Conservation (phyloP, 2,113 vertebrate species). For the Felis chaus region DNA sequence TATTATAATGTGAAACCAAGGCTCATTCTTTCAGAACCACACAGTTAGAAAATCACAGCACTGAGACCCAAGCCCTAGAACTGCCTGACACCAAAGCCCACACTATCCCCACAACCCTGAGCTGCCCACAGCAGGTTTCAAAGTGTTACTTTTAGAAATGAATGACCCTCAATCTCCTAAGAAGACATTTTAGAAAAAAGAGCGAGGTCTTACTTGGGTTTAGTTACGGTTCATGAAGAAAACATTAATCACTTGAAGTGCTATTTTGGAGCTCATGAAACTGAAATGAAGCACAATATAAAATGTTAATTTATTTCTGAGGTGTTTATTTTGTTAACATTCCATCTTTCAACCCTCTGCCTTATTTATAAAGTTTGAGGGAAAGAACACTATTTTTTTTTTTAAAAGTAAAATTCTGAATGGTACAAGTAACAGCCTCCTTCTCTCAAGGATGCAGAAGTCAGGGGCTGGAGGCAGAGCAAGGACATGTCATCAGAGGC, state of each 20-base stretch:
- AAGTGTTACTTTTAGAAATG: constrained; percentile 47
- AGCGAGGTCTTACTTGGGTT: constrained; percentile 69
- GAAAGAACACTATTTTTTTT: not conserved
- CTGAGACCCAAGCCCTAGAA: rapidly evolving
- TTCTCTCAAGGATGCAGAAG: not conserved
- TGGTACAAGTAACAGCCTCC: not conserved
- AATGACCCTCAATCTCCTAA: not conserved
- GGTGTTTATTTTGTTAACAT: constrained; percentile 83
- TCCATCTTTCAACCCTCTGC: constrained; percentile 72
- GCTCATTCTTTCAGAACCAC: not conserved
- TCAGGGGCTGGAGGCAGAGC: not conserved
- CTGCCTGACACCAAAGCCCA: rapidly evolving
- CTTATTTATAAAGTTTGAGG: constrained; percentile 24
- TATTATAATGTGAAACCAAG: not conserved
- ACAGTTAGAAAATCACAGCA: not conserved
- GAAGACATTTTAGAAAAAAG: constrained; percentile 28
- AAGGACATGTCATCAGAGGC: no score
- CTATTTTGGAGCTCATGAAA: constrained; percentile 82
- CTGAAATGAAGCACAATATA: constrained; percentile 82
- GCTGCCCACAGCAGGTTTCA: not conserved
- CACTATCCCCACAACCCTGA: rapidly evolving
- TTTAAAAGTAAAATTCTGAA: not conserved
- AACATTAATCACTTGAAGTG: constrained; percentile 85
- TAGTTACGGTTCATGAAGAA: constrained; percentile 83
- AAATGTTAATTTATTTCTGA: constrained; percentile 84